Evolutionary conservation across 2,888 invertebrate genomes (phyloP), one percentile per base, ranked within the genome.

Genomic region (Drosophila stalkeri): DNA sequence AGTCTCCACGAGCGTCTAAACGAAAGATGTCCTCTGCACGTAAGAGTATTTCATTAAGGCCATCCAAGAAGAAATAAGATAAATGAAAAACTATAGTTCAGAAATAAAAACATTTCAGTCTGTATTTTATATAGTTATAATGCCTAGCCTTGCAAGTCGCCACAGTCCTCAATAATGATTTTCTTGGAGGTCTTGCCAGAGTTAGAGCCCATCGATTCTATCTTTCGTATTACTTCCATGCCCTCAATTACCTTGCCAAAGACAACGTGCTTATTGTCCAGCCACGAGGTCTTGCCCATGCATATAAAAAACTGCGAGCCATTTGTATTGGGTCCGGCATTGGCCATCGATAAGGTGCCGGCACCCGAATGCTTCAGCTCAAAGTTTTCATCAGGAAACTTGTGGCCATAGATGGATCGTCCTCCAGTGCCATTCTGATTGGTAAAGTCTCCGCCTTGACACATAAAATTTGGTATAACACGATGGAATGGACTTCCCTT

Each of bases 371-470:
- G 99, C 94, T 97, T 98, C 93, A 99, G 94, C 77, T 94, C 94
- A 94, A 99, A 99, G 95, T 99, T 99, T 94, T 99, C 99, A 92
- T 99, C 99, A 23, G 95, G 96, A 93, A 99, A 99, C 94, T 98
- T 98, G 90, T 95, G 95, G 41, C 99, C 99, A 88, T 98, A 99
- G 94, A 99, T 99, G 80, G 98, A 98, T 94, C 98, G 98, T 80
- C 99, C 99, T 69, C 97, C 97, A 86, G 97, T 97, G 94, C 98
- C 98, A 92, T 97, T 97, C 96, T 98, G 96, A 93, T 97, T 96
- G 84, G 98, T 98, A 92, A 98, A 98, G 93, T 98, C 98, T 81
- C 98, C 97, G 59, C 97, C 98, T 94, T 98, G 98, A 93, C 98
- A 97, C 98, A 98, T 98, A 94, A 99, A 99, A 93, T 97, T 97